Evolutionary conservation across 2,797 vertebrate genomes (phyloP).

Genomic region (Anolis apletophallus): DNA sequence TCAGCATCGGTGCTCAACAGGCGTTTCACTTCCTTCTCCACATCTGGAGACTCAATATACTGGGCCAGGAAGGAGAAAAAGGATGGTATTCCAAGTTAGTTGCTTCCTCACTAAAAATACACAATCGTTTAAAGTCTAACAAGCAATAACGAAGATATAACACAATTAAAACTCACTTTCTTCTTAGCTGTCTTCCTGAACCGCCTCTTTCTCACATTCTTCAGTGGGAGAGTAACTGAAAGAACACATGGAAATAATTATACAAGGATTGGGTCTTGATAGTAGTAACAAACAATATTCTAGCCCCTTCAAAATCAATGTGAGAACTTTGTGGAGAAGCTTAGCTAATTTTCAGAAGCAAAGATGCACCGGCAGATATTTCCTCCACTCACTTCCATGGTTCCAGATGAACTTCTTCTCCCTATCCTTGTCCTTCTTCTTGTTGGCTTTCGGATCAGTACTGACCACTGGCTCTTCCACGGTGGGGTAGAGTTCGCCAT

Average conservation of each 20-base stretch:
- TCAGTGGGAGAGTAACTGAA: slow-evolving; percentile 92
- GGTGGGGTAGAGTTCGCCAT: slow-evolving; percentile 95
- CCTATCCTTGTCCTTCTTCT: slow-evolving; percentile 96
- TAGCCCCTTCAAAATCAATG: neutral
- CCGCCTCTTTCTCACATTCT: slow-evolving; percentile 93
- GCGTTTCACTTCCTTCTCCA: slow-evolving; percentile 96
- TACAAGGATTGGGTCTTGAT: neutral
- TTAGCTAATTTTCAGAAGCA: neutral
- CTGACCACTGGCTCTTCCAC: slow-evolving; percentile 91
- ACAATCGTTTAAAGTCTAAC: neutral
- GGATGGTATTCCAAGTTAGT: neutral
- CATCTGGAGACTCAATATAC: slow-evolving; percentile 92
- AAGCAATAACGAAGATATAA: neutral
- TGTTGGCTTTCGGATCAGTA: slow-evolving; percentile 92
- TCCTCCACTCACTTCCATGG: slow-evolving; percentile 86
- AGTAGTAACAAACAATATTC: neutral
- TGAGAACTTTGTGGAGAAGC: neutral
- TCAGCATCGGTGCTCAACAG: slow-evolving; percentile 93
- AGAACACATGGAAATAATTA: slow-evolving; percentile 59
- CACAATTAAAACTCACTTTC: slow-evolving; percentile 81
- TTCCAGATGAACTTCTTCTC: slow-evolving; percentile 99
- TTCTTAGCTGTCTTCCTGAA: slow-evolving; percentile 94
- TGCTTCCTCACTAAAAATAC: neutral
- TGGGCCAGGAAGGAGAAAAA: slow-evolving; percentile 65
- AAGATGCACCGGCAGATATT: neutral